A percentile compares a stretch with the other conserved stretches of the same genome.
phyloP scores from a whole-genome alignment of 2,113 vertebrate species.

The Eleginops maclovinus region DNA sequence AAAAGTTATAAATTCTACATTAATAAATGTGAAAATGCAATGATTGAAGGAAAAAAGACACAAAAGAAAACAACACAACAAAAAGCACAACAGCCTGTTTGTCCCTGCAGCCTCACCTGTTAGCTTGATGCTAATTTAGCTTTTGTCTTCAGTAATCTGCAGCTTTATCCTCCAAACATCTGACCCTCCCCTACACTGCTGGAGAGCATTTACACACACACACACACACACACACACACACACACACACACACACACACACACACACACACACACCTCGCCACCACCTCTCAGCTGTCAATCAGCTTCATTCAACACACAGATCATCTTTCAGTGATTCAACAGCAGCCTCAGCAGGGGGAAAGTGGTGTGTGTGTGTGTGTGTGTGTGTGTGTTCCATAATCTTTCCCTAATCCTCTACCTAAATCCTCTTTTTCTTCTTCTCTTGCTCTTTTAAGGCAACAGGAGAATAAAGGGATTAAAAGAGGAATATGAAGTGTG shows the following conservation, averaged over 20 bases:
- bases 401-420: conserved; percentile 48
- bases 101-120: neutral
- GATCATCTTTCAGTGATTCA: conserved; percentile 48
- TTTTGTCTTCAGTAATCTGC: conserved; percentile 9
- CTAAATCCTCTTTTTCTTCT: conserved; percentile 41
- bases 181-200: conserved; percentile 43
- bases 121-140: neutral
- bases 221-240: conserved; percentile 21
- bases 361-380: conserved; percentile 9
- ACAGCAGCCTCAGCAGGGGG: conserved; percentile 26
- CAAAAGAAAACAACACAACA: no score
- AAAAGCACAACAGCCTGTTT: no score
- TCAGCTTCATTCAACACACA: conserved; percentile 52
- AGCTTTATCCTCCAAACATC: conserved; percentile 5
- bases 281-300: conserved; percentile 23
- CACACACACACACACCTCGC: conserved; percentile 20
- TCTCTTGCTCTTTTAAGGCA: conserved; percentile 10
- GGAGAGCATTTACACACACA: conserved; percentile 55
- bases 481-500: neutral
- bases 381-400: conserved; percentile 45
- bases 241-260: conserved; percentile 20
- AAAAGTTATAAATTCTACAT: no score
- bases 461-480: neutral
- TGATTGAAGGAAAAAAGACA: no score
- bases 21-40: no score